Percentiles rank a stretch among this genome's conserved stretches.
Conservation (phyloP, 1,140 invertebrate species). For the Thereuonema tuberculata region DNA sequence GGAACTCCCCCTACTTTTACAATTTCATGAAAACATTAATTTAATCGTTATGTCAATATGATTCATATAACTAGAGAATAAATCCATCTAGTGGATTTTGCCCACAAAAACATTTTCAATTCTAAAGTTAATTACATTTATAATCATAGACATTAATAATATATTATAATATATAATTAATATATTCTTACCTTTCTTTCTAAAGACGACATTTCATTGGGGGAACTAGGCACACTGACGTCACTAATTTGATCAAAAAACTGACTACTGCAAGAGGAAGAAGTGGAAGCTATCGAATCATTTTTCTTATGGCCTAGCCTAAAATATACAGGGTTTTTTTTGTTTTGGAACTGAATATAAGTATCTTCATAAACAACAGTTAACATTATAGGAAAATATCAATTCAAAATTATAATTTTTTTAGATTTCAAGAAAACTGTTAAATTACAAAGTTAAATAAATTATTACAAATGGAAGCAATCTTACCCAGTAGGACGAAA, state of each 20-base stretch:
- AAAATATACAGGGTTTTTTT: no score
- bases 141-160: not conserved
- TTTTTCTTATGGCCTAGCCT: slow-evolving; percentile 60
- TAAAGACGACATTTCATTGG: slow-evolving; percentile 38
- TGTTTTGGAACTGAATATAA: no score
- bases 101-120: not conserved
- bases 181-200: slow-evolving; percentile 36
- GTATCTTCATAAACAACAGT: no score
- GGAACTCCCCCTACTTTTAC: no score
- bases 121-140: not conserved
- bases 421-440: no score
- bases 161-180: not conserved
- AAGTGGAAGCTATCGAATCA: slow-evolving; percentile 74
- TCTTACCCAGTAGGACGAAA: slow-evolving; percentile 20
- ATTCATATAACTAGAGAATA: no score
- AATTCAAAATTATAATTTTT: no score
- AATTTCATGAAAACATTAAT: not conserved
- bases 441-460: no score
- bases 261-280: slow-evolving; percentile 45
- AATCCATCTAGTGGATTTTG: no score
- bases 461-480: no score
- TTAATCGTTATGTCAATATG: not conserved
- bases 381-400: no score
- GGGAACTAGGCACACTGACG: slow-evolving; percentile 40
- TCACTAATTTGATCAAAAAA: slow-evolving; percentile 52